phyloP scores from a whole-genome alignment of 2,888 invertebrate genomes.

The Auanema sp. region DNA sequence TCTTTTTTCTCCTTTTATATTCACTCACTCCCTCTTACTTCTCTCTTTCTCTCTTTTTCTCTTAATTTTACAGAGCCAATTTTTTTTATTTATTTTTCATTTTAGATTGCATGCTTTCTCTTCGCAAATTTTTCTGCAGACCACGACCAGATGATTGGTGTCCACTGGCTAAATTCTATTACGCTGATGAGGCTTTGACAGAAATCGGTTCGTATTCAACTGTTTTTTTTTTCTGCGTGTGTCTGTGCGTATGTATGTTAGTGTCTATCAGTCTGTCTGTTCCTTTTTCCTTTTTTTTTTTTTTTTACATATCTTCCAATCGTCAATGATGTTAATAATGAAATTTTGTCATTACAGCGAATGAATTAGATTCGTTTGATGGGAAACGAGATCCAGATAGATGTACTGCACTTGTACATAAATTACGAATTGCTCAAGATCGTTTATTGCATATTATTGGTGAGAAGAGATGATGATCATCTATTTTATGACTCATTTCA shows the following conservation, averaged over 20 bases:
- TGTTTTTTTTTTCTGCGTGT: neutral
- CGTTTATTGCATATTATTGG: slow-evolving; percentile 63
- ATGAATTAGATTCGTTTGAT: slow-evolving; percentile 96
- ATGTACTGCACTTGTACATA: slow-evolving; percentile 91
- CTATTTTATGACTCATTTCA: neutral
- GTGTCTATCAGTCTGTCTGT: neutral
- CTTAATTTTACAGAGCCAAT: neutral
- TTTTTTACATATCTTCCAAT: neutral
- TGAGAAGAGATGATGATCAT: slow-evolving; percentile 25
- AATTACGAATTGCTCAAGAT: slow-evolving; percentile 84
- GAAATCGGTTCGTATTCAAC: slow-evolving; percentile 71
- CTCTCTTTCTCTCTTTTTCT: neutral
- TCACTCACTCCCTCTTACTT: no score
- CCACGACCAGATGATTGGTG: slow-evolving; percentile 63
- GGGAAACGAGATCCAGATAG: slow-evolving; percentile 94
- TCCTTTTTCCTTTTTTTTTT: neutral
- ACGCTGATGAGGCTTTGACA: slow-evolving; percentile 93
- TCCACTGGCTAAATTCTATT: slow-evolving; percentile 76
- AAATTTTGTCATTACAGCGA: slow-evolving; percentile 27
- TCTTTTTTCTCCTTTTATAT: no score
- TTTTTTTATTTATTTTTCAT: neutral
- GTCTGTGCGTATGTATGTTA: slow-evolving; percentile 6
- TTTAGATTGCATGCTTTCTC: slow-evolving; percentile 51
- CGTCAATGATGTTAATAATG: neutral
- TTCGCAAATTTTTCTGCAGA: slow-evolving; percentile 62